Evolutionary conservation across 2,113 vertebrate species (phyloP).

Genomic region (Epinephelus moara): DNA sequence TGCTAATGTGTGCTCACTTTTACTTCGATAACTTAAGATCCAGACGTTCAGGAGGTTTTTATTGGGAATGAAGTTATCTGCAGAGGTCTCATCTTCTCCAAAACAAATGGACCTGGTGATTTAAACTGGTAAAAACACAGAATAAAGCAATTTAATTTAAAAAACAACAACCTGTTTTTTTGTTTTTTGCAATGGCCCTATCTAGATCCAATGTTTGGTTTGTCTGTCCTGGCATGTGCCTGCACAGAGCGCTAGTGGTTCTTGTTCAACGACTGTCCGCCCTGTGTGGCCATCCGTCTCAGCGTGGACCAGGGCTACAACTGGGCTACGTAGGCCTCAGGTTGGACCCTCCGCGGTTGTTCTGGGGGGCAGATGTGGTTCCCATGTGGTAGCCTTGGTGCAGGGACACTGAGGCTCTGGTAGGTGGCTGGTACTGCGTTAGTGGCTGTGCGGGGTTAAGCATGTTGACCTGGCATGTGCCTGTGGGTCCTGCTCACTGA

Average conservation of each 20-base stretch:
- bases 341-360: conserved; percentile 91
- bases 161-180: too few relatives aligned
- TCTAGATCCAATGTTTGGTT: too few relatives aligned
- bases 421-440: conserved; percentile 89
- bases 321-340: conserved; percentile 91
- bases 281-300: conserved; percentile 29
- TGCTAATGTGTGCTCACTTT: too few relatives aligned
- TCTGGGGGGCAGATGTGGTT: conserved; percentile 80
- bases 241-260: conserved; percentile 56
- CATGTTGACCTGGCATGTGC: conserved; percentile 76
- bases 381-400: conserved; percentile 92
- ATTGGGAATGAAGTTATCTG: too few relatives aligned
- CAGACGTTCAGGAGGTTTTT: too few relatives aligned
- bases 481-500: conserved; percentile 90
- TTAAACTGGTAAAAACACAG: too few relatives aligned
- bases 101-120: too few relatives aligned
- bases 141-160: too few relatives aligned
- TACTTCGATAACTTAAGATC: too few relatives aligned
- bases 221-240: not conserved
- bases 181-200: too few relatives aligned
- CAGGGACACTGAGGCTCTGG: conserved; percentile 74
- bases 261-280: conserved; percentile 38
- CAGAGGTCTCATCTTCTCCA: too few relatives aligned
- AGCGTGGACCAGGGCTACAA: conserved; percentile 47
- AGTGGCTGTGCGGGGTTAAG: conserved; percentile 85